Evolutionary conservation across 2,888 invertebrate species (phyloP).

Genomic region (Anodontia alba): DNA sequence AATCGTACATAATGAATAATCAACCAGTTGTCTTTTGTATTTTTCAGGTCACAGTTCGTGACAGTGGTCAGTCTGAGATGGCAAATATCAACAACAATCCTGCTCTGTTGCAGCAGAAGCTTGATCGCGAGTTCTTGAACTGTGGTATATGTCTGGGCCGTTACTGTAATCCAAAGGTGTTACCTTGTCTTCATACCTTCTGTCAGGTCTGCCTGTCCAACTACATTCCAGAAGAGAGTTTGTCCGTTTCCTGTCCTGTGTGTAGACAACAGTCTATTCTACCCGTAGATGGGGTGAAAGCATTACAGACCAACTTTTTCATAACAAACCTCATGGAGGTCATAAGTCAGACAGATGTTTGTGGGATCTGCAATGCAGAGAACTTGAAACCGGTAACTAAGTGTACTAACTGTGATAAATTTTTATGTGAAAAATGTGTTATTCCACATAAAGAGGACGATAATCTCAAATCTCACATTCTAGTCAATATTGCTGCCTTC

Average conservation of each 20-base stretch:
- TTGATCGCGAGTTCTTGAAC: conserved; percentile 79
- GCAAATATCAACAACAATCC: conserved; percentile 66
- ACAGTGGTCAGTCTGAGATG: conserved; percentile 64
- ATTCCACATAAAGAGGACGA: conserved; percentile 74
- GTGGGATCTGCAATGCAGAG: conserved; percentile 74
- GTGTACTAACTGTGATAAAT: conserved; percentile 82
- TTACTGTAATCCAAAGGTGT: conserved; percentile 84
- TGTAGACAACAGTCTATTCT: conserved; percentile 86
- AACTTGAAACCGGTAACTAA: conserved; percentile 76
- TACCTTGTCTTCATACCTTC: conserved; percentile 86
- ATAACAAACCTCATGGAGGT: conserved; percentile 85
- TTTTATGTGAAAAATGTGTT: conserved; percentile 81
- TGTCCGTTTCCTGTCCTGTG: conserved; percentile 86
- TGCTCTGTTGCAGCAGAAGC: conserved; percentile 65
- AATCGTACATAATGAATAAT: no score
- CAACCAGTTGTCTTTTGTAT: no score
- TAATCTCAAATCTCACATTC: conserved; percentile 67
- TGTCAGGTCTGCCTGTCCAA: conserved; percentile 85
- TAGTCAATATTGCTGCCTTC: conserved; percentile 77
- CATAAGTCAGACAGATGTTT: conserved; percentile 76
- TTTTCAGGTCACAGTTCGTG: conserved; percentile 66
- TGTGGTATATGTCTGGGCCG: conserved; percentile 84
- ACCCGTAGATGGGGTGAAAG: conserved; percentile 85
- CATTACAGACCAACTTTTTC: conserved; percentile 85
- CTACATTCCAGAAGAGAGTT: conserved; percentile 85